These are phyloP conservation scores for Silurus aristotelis DNA, from an alignment of 2,797 vertebrate species.

Conservation along the genomic window DNA sequence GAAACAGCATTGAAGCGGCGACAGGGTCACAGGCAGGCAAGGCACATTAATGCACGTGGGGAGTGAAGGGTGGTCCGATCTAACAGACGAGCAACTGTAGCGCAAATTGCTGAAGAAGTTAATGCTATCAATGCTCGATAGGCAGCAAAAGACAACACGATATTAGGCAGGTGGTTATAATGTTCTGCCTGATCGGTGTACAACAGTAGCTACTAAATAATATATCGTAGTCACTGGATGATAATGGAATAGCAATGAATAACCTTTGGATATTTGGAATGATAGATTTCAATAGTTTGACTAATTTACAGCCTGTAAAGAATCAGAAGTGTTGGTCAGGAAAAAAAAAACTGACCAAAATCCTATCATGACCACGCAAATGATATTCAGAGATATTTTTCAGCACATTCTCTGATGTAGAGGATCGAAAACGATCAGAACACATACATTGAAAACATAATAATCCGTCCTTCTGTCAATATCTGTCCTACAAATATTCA, in stretches of 20 bases:
- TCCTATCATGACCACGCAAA: not conserved
- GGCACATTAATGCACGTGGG: no score
- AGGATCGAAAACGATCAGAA: not conserved
- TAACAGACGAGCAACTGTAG: no score
- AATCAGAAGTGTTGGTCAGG: no score
- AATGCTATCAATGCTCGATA: no score
- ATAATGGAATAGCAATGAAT: not conserved
- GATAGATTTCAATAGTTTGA: not conserved
- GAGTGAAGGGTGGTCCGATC: no score
- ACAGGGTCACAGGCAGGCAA: no score
- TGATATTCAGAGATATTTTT: not conserved
- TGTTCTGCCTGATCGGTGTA: no score
- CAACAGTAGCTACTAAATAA: conserved; percentile 7
- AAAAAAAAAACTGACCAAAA: not conserved
- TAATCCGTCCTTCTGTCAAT: not conserved
- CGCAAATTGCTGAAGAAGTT: no score
- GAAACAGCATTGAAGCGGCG: no score
- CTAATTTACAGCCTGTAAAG: not conserved
- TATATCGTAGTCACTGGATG: not conserved
- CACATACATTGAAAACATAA: not conserved
- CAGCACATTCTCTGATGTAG: not conserved
- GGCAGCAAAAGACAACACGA: no score
- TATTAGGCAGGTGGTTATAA: no score
- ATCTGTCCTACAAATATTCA: no score
- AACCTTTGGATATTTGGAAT: not conserved